Conservation (phyloP, 2,797 vertebrate species). For the Lepus townsendii region DNA sequence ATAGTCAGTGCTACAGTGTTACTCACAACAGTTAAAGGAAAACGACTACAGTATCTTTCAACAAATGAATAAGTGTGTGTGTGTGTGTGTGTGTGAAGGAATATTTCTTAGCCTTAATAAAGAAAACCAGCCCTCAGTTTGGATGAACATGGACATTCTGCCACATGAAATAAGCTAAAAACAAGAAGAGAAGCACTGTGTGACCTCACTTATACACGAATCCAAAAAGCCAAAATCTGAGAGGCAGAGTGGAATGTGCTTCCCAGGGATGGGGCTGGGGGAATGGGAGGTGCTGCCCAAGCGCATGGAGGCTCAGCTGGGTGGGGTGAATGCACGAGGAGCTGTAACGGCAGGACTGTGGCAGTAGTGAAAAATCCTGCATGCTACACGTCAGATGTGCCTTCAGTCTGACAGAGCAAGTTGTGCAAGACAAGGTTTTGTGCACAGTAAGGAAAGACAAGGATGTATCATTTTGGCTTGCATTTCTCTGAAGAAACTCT, state of each 20-base stretch:
- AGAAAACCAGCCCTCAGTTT: background rate
- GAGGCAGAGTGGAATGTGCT: background rate
- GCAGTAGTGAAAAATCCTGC: background rate
- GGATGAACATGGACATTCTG: background rate
- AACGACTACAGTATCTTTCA: background rate
- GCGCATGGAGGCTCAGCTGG: fast-evolving
- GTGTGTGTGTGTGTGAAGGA: background rate
- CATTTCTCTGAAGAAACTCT: background rate
- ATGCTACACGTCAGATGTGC: background rate
- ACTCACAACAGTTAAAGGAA: background rate
- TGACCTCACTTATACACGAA: background rate
- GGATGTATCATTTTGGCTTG: background rate
- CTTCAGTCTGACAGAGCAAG: background rate
- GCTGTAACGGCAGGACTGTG: too few species aligned
- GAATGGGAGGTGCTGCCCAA: too few species aligned
- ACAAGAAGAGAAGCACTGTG: background rate
- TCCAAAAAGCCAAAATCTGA: background rate
- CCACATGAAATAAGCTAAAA: background rate
- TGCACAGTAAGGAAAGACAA: background rate
- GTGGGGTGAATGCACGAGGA: too few species aligned
- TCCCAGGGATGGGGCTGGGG: background rate
- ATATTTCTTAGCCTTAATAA: background rate
- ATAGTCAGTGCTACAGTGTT: background rate
- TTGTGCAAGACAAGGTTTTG: background rate
- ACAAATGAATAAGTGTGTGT: too few species aligned